phyloP scores from a whole-genome alignment of 1,140 invertebrate species.

The Megalopta genalis region DNA sequence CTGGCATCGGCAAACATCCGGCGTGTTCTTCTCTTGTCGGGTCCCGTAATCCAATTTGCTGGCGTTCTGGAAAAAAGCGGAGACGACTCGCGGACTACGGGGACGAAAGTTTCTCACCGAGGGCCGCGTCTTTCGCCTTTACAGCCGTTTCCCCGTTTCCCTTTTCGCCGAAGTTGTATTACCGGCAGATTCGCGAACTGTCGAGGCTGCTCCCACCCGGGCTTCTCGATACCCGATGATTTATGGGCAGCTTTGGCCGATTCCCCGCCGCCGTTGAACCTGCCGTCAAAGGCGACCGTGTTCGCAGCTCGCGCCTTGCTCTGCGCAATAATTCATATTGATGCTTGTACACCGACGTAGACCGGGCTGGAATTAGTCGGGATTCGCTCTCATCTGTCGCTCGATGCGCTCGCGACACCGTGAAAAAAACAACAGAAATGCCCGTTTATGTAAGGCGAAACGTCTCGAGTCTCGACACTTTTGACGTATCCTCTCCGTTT shows the following conservation, averaged over 20 bases:
- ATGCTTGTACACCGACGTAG: neutral
- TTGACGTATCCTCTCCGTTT: no score
- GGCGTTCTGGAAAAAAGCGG: conserved; percentile 14
- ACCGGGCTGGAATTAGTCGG: neutral
- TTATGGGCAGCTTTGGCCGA: conserved; percentile 32
- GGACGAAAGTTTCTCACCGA: conserved; percentile 16
- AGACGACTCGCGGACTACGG: neutral
- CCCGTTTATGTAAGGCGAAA: no score
- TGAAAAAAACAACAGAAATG: no score
- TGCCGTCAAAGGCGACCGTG: conserved; percentile 43
- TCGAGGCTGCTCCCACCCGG: conserved; percentile 40
- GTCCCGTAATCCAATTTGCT: conserved; percentile 39
- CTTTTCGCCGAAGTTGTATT: neutral
- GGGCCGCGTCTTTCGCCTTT: neutral
- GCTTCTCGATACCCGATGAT: conserved; percentile 38
- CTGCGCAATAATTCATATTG: conserved; percentile 15
- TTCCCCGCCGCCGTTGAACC: conserved; percentile 55
- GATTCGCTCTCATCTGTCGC: neutral
- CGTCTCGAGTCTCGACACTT: no score
- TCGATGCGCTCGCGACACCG: neutral
- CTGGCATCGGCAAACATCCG: conserved; percentile 40
- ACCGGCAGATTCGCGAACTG: conserved; percentile 33
- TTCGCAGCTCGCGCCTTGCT: neutral
- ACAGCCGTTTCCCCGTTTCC: neutral
- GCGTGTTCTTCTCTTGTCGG: conserved; percentile 33